Percentiles rank a stretch among this genome's conserved stretches.
Evolutionary conservation across 1,140 invertebrate species (phyloP).

Genomic region (Drosophila ananassae): DNA sequence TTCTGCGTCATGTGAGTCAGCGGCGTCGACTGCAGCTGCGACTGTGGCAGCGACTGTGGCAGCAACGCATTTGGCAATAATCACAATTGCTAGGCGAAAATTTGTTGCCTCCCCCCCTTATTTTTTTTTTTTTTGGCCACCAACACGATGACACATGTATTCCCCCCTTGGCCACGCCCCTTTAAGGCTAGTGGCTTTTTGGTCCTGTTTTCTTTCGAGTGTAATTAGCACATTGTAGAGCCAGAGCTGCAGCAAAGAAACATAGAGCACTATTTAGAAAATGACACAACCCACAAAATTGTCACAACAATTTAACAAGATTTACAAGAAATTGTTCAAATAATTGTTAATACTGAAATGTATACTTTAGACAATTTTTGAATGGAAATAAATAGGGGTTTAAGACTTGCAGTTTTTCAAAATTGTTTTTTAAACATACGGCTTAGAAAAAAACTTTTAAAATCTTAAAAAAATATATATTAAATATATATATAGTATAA

Average conservation of each 20-base stretch:
- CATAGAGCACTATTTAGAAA: not conserved
- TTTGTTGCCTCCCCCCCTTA: constrained; percentile 30
- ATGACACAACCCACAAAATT: constrained; percentile 12
- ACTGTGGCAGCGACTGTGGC: constrained; percentile 12
- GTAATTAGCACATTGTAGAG: constrained; percentile 75
- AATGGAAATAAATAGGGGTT: too few species aligned
- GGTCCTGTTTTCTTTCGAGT: constrained; percentile 59
- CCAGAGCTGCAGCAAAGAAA: not conserved
- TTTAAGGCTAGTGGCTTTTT: constrained; percentile 34
- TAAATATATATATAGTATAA: too few species aligned
- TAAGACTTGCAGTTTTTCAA: too few species aligned
- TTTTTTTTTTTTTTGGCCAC: constrained; percentile 30
- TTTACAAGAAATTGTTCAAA: too few species aligned
- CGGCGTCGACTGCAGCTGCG: constrained; percentile 18
- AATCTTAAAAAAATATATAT: too few species aligned
- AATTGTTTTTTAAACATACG: too few species aligned
- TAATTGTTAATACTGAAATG: too few species aligned
- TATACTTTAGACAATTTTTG: too few species aligned
- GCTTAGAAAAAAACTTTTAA: too few species aligned
- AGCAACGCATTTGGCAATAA: constrained; percentile 49
- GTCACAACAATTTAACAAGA: too few species aligned
- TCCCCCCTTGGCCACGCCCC: constrained; percentile 14
- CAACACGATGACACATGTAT: constrained; percentile 28
- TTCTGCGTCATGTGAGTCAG: constrained; percentile 82
- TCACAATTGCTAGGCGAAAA: constrained; percentile 53